Evolutionary conservation across 2,888 invertebrate species (phyloP).

Genomic region (Horisme vitalbata): DNA sequence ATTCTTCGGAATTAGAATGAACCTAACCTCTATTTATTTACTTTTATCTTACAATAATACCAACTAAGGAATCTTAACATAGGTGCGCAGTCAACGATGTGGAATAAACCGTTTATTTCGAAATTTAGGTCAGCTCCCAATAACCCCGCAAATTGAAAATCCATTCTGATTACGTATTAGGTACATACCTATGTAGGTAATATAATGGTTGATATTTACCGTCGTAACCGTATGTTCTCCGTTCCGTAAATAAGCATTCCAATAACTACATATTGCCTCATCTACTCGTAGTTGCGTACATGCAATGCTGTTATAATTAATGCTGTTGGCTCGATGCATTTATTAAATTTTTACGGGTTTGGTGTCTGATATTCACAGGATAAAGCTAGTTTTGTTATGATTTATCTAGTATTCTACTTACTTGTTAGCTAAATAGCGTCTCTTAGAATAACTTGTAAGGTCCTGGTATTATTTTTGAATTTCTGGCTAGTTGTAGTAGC

Average conservation of each 20-base stretch:
- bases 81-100: not conserved
- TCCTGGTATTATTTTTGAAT: too few species aligned
- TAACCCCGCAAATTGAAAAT: not conserved
- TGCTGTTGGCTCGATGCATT: constrained; percentile 45
- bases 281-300: constrained; percentile 12
- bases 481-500: too few species aligned
- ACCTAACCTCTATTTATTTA: not conserved
- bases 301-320: constrained; percentile 39
- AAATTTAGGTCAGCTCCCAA: constrained; percentile 2
- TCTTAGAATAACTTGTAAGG: too few species aligned
- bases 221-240: constrained; percentile 17
- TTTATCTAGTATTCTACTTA: too few species aligned
- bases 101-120: constrained; percentile 2
- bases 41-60: not conserved
- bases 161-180: not conserved
- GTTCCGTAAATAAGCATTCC: constrained; percentile 23
- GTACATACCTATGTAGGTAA: not conserved
- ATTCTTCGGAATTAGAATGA: constrained; percentile 6
- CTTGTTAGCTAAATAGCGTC: too few species aligned
- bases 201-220: not conserved
- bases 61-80: not conserved
- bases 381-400: not conserved
- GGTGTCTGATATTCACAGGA: constrained; percentile 1
- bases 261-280: constrained; percentile 19
- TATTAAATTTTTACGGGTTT: constrained; percentile 44